Conservation (phyloP, 2,113 vertebrate genomes). For the Mus musculus region DNA sequence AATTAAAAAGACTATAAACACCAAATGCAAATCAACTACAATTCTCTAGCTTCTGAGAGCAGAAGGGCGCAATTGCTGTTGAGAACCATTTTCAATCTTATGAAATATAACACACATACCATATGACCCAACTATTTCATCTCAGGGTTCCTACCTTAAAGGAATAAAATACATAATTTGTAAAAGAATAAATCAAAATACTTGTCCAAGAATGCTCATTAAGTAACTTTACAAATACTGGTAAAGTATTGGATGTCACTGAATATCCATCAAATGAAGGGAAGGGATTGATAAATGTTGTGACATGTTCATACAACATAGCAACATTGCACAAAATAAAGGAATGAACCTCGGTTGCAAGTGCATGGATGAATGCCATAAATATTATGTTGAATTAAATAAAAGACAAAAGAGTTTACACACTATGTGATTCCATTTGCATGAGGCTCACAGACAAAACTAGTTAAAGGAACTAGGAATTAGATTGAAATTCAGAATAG, state of each 20-base stretch:
- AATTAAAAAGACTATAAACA: slow-evolving; percentile 41
- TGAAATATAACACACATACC: background rate
- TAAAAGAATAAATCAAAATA: background rate
- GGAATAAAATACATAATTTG: slow-evolving; percentile 3
- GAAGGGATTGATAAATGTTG: background rate
- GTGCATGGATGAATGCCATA: background rate
- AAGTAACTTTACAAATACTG: slow-evolving; percentile 32
- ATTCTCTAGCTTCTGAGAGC: background rate
- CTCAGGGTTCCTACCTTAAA: slow-evolving; percentile 3
- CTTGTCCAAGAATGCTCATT: background rate
- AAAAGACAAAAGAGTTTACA: background rate
- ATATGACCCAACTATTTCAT: slow-evolving; percentile 37
- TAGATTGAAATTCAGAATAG: background rate
- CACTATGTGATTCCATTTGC: background rate
- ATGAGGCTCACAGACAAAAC: background rate
- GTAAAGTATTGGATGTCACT: slow-evolving; percentile 12
- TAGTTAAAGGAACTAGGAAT: background rate
- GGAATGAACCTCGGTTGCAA: background rate
- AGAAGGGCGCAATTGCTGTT: background rate
- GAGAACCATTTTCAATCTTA: background rate
- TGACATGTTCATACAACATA: background rate
- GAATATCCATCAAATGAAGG: background rate
- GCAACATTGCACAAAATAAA: background rate
- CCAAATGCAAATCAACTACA: slow-evolving; percentile 27
- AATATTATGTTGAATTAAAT: background rate